Conservation (phyloP, 2,888 invertebrate species). For the Notodonta dromedarius region DNA sequence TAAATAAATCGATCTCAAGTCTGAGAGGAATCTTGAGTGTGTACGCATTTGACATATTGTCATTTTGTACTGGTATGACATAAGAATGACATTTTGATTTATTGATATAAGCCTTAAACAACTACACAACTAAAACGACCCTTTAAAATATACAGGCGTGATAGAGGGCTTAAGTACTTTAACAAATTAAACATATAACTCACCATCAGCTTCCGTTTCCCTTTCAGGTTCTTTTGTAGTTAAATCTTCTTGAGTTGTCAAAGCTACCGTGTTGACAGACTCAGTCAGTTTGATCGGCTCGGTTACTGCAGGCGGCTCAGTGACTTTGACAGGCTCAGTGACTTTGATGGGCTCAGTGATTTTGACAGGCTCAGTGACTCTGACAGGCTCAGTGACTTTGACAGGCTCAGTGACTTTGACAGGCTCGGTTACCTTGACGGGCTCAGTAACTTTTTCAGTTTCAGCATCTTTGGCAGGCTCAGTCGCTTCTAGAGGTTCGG, state of each 20-base stretch:
- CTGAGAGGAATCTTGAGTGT: no score
- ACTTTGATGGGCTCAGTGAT: no score
- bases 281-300: no score
- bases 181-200: conserved; percentile 27
- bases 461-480: not conserved
- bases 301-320: not conserved
- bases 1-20: no score
- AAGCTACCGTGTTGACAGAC: conserved; percentile 12
- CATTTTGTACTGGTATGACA: no score
- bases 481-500: not conserved
- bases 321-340: not conserved
- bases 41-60: no score
- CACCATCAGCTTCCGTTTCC: conserved; percentile 60
- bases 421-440: not conserved
- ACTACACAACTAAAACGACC: no score
- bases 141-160: no score
- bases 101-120: no score
- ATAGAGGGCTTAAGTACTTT: no score
- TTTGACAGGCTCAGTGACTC: no score
- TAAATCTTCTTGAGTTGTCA: conserved; percentile 9
- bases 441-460: not conserved
- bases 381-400: conserved; percentile 42
- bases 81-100: no score
- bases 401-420: conserved; percentile 42
- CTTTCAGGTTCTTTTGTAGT: conserved; percentile 31